Conservation (phyloP, 2,113 vertebrate genomes). For the Eudorcas thomsonii region DNA sequence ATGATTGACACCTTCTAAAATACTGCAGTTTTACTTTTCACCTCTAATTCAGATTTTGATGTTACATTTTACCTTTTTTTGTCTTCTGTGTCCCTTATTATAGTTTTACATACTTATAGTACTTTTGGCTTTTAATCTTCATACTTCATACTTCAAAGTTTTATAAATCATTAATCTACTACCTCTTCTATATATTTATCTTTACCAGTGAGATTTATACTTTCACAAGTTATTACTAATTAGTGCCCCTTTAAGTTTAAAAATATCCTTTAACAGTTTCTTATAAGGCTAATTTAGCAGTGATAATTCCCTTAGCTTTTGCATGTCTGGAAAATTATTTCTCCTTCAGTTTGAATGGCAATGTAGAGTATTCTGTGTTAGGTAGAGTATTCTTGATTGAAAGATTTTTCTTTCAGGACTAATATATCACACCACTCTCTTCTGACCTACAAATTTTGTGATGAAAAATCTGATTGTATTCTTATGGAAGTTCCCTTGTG, state of each 20-base stretch:
- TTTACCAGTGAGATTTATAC: neutral
- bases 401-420: neutral
- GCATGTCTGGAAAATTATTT: neutral
- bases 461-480: neutral
- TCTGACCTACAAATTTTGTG: neutral
- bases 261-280: neutral
- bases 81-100: neutral
- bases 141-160: neutral
- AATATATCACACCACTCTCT: neutral
- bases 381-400: neutral
- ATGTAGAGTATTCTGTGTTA: neutral
- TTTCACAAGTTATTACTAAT: neutral
- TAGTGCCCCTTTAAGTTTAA: neutral
- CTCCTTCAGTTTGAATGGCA: neutral
- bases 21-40: neutral
- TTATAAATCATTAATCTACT: neutral
- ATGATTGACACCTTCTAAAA: neutral
- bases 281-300: neutral
- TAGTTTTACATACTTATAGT: neutral
- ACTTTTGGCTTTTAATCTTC: neutral
- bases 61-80: neutral
- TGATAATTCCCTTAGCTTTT: neutral
- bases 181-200: neutral
- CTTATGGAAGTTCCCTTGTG: neutral
- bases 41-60: neutral